A percentile compares a stretch with the other conserved stretches of the same genome.
phyloP scores from a whole-genome alignment of 2,113 vertebrate genomes.

The Athene noctua region DNA sequence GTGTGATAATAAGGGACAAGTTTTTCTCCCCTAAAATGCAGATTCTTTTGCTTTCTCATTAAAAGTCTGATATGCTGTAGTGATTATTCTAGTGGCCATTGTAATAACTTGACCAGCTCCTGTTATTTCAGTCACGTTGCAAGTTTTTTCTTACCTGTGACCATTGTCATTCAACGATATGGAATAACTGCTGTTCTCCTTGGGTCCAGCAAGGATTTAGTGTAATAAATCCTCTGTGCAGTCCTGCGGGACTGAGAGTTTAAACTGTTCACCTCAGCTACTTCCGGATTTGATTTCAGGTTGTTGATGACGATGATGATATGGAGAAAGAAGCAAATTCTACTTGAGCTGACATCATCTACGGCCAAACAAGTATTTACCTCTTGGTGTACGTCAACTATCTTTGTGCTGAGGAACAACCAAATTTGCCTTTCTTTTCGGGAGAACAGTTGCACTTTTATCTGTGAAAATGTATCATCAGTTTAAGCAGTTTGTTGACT shows the following conservation, averaged over 20 bases:
- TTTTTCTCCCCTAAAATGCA: neutral
- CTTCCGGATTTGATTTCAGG: conserved; percentile 65
- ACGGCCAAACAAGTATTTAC: conserved; percentile 9
- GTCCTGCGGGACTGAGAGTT: neutral
- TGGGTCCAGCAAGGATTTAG: neutral
- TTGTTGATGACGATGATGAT: conserved; percentile 74
- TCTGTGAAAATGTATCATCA: neutral
- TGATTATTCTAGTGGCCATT: neutral
- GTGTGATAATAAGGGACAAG: neutral
- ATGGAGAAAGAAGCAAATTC: conserved; percentile 74
- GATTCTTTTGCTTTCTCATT: neutral
- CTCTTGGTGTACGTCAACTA: neutral
- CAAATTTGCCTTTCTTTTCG: neutral
- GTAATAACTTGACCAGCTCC: neutral
- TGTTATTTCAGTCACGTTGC: neutral
- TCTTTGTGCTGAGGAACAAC: conserved; percentile 17
- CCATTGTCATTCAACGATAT: accelerated
- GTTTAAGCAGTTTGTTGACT: neutral
- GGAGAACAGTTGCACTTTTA: conserved; percentile 6
- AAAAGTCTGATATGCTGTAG: neutral
- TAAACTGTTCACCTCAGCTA: neutral
- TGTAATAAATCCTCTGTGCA: neutral
- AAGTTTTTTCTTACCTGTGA: neutral
- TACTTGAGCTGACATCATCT: conserved; percentile 53
- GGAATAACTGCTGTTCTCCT: neutral